Percentiles rank a stretch among this genome's conserved stretches.
phyloP scores from a whole-genome alignment of 2,113 vertebrate species.

The Lycaon pictus region DNA sequence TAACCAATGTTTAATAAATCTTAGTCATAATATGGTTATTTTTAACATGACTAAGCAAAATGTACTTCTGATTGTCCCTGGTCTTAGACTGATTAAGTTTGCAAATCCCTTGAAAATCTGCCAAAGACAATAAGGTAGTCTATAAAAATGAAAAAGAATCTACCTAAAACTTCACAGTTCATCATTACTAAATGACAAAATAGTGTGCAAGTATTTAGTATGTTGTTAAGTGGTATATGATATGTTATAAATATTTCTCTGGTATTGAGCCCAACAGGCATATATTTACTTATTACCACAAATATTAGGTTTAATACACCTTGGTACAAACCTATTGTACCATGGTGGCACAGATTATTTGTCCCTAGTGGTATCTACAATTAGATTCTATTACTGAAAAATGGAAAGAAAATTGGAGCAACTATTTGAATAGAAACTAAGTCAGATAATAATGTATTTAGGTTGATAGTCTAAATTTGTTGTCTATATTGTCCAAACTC shows the following conservation, averaged over 20 bases:
- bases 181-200: neutral
- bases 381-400: constrained; percentile 51
- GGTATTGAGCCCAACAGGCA: neutral
- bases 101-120: neutral
- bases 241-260: neutral
- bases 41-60: neutral
- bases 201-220: neutral
- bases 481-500: neutral
- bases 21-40: neutral
- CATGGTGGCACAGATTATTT: neutral
- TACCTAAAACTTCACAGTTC: constrained; percentile 8
- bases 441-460: constrained; percentile 17
- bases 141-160: neutral
- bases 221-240: neutral
- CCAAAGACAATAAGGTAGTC: constrained; percentile 2
- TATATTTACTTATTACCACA: neutral
- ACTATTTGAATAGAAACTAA: constrained; percentile 48
- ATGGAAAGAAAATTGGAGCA: constrained; percentile 46
- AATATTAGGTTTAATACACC: neutral
- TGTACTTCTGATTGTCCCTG: neutral
- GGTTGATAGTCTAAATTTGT: constrained; percentile 10
- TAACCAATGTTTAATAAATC: neutral
- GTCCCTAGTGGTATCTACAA: neutral
- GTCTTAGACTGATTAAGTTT: neutral
- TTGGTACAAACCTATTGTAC: neutral